Conservation (phyloP, 2,888 invertebrate species). For the Andrena trimmerana region DNA sequence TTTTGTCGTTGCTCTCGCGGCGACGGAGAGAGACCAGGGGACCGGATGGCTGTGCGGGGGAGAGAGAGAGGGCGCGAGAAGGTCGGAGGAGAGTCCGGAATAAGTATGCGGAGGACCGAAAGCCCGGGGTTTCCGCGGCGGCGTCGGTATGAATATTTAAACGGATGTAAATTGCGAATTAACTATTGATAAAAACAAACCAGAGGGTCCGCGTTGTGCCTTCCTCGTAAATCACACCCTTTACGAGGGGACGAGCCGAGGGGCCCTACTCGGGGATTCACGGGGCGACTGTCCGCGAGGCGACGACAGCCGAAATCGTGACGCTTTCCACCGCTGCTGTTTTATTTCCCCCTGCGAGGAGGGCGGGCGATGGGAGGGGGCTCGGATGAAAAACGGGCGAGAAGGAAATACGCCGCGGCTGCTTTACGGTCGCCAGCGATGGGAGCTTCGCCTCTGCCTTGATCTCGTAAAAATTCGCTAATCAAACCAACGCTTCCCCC, state of each 20-base stretch:
- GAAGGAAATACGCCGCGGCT: background rate
- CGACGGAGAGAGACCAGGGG: constrained; percentile 32
- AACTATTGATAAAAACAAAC: constrained; percentile 81
- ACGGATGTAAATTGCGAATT: constrained; percentile 80
- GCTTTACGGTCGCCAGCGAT: constrained; percentile 10
- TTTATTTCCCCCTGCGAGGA: background rate
- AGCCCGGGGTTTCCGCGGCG: constrained; percentile 70
- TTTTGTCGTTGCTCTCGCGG: constrained; percentile 57
- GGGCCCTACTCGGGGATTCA: constrained; percentile 3
- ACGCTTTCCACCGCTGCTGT: background rate
- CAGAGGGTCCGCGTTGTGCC: constrained; percentile 74
- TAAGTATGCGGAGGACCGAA: constrained; percentile 75
- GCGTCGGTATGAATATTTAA: constrained; percentile 78
- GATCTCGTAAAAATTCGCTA: constrained; percentile 23
- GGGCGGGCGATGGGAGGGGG: no score
- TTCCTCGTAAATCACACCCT: constrained; percentile 74
- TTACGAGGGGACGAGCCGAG: constrained; percentile 12
- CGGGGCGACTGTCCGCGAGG: constrained; percentile 1
- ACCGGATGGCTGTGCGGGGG: background rate
- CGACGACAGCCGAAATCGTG: constrained; percentile 31
- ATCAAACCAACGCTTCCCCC: constrained; percentile 18
- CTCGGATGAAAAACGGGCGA: background rate
- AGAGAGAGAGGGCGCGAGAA: constrained; percentile 35
- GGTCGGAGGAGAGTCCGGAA: constrained; percentile 52
- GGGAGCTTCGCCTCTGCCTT: constrained; percentile 7